These are phyloP conservation scores for Hepsetus odoe DNA, from an alignment of 2,113 vertebrate species.

Conservation along the genomic window DNA sequence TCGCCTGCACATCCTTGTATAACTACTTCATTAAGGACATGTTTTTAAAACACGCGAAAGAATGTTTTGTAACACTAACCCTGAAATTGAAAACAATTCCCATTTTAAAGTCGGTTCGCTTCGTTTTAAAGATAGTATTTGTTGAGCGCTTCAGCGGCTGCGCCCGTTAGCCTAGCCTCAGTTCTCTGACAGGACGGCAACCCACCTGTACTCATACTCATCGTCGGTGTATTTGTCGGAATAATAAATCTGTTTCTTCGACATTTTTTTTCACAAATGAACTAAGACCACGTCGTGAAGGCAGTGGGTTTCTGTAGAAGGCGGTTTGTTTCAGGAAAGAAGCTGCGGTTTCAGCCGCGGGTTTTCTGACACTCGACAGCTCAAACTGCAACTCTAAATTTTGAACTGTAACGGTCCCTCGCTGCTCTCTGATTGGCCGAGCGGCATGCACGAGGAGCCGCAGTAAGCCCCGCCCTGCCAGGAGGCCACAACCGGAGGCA, in stretches of 20 bases:
- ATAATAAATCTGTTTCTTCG: conserved; percentile 78
- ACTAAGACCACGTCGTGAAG: not conserved
- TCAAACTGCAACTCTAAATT: conserved; percentile 29
- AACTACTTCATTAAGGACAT: no score
- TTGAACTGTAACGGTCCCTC: conserved; percentile 70
- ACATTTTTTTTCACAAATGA: conserved; percentile 62
- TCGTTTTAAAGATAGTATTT: not conserved
- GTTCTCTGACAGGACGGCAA: not conserved
- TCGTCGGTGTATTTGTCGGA: conserved; percentile 80
- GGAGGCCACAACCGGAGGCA: not conserved
- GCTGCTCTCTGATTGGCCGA: conserved; percentile 61
- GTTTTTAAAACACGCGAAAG: no score
- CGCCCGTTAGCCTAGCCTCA: not conserved
- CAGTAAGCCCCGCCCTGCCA: not conserved
- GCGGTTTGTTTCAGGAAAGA: no score
- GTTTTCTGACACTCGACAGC: not conserved
- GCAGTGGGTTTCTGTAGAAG: not conserved
- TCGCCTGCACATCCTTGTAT: no score
- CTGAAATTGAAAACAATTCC: no score
- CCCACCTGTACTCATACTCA: conserved; percentile 78
- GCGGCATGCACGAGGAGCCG: conserved; percentile 3
- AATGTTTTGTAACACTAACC: no score
- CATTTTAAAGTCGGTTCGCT: no score
- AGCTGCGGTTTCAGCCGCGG: not conserved
- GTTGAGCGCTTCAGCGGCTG: not conserved